Evolutionary conservation across 2,888 invertebrate genomes (phyloP), one percentile per base, ranked within the genome.

Genomic region (Archaeoteleia sp.): DNA sequence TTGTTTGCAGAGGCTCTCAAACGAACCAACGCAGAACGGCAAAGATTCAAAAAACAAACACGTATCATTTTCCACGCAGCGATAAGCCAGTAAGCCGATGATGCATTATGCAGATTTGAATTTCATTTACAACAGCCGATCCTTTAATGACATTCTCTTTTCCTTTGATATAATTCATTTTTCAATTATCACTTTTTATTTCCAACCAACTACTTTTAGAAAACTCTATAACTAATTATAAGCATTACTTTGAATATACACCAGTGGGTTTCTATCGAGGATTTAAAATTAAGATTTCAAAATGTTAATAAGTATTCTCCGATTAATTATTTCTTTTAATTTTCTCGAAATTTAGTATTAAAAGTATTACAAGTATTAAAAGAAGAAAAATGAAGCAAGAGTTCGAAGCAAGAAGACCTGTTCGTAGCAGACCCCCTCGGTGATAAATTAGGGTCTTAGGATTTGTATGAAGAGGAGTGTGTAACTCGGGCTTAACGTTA

Each of bases 1-100:
- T 85, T 85, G 85, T 85, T 85, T 85, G 83, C 85, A 84, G 84
- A 80, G 84, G 84, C 84, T 84, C 84, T 84, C 83, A 84, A 80
- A 83, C 75, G 48, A 34, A 34, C 25, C 43, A 29, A 32, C 35
- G 12, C 32, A 10, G 15, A 8, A 48, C 51, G 39, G 43, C 23
- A 51, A 67, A 49, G 32, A 27, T 39, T 58, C 53, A 42, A 67
- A 72, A 74, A 74, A 74, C 75, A 75, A 77, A 74, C 73, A 53
- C 43, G 42, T 34, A 45, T 27, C 49, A 40, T 49, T 55, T 67
- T 53, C 40, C 29, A 10, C 27, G 2, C 9, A 3, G 17, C 49
- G 67, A 67, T 67, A 67, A 55, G 45, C 55, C 10, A 23, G 45
- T 57, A 71, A 71, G 62, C 70, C 53, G 61, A 58, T 66, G 57